Conservation (phyloP, 2,113 vertebrate species). For the Datnioides undecimradiatus region DNA sequence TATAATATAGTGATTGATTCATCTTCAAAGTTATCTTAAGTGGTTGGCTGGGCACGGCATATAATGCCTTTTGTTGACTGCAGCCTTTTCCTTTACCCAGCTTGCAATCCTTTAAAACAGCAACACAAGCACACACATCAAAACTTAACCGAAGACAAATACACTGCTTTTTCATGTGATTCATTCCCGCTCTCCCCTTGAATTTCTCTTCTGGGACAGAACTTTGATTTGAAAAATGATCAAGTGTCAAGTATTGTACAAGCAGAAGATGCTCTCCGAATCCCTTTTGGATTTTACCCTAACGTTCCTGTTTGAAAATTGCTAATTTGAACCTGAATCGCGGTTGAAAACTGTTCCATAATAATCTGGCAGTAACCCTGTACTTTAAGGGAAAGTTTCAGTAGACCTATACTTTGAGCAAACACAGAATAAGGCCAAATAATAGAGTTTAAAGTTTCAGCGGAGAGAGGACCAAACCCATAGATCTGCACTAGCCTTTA, state of each 20-base stretch:
- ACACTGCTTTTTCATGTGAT: slow-evolving; percentile 69
- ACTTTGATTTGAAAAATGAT: slow-evolving; percentile 77
- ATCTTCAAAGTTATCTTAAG: slow-evolving; percentile 91
- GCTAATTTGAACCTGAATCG: slow-evolving; percentile 56
- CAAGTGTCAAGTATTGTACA: slow-evolving; percentile 52
- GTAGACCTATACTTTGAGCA: slow-evolving; percentile 73
- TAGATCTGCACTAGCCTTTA: slow-evolving; percentile 60
- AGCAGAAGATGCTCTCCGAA: slow-evolving; percentile 35
- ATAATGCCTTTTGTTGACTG: slow-evolving; percentile 83
- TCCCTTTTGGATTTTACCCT: slow-evolving; percentile 34
- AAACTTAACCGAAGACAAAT: slow-evolving; percentile 77
- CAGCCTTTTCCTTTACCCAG: slow-evolving; percentile 74
- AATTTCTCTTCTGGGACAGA: slow-evolving; percentile 67
- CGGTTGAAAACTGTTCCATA: slow-evolving; percentile 52
- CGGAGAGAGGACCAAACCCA: slow-evolving; percentile 34
- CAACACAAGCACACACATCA: slow-evolving; percentile 77
- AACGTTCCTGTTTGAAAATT: slow-evolving; percentile 62
- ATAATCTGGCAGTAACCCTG: slow-evolving; percentile 56
- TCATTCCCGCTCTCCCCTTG: slow-evolving; percentile 55
- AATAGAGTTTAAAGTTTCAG: slow-evolving; percentile 65
- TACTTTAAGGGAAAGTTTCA: slow-evolving; percentile 61
- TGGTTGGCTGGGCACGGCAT: slow-evolving; percentile 80
- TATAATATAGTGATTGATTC: slow-evolving; percentile 92
- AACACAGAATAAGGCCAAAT: slow-evolving; percentile 72
- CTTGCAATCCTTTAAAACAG: slow-evolving; percentile 79